phyloP scores from a whole-genome alignment of 2,888 invertebrate genomes.

The Ethmia dodecea region DNA sequence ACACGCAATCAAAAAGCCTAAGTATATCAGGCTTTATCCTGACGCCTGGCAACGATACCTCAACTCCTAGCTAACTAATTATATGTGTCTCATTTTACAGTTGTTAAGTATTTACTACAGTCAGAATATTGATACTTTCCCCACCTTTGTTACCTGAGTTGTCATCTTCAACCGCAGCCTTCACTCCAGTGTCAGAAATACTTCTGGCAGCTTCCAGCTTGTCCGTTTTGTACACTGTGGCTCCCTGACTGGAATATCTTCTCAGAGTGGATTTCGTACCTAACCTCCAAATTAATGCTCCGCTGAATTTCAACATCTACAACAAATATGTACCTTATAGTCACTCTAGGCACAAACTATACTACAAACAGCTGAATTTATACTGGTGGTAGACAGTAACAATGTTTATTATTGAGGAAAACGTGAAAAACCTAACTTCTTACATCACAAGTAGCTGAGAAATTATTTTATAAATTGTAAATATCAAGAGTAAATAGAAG shows the following conservation, averaged over 20 bases:
- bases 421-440: constrained; percentile 36
- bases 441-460: constrained; percentile 64
- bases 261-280: constrained; percentile 50
- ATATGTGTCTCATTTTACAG: no score
- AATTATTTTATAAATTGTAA: no score
- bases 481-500: no score
- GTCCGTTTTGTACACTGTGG: constrained; percentile 87
- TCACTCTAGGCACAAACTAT: constrained; percentile 5
- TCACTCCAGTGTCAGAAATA: constrained; percentile 25
- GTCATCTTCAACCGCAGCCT: constrained; percentile 25
- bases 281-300: constrained; percentile 72
- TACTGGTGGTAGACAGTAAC: not conserved
- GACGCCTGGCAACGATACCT: no score
- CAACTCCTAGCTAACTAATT: no score
- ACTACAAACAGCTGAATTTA: no score
- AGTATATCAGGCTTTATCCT: no score
- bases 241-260: constrained; percentile 81
- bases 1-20: no score
- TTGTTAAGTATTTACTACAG: no score
- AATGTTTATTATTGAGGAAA: constrained; percentile 23
- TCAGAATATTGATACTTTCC: constrained; percentile 16
- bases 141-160: constrained; percentile 36
- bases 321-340: constrained; percentile 21
- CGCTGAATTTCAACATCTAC: constrained; percentile 72
- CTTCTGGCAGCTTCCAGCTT: constrained; percentile 41